A percentile compares a stretch with the other conserved stretches of the same genome.
These are phyloP conservation scores for Limonius californicus DNA, from an alignment of 1,140 invertebrate genomes.

Conservation along the genomic window DNA sequence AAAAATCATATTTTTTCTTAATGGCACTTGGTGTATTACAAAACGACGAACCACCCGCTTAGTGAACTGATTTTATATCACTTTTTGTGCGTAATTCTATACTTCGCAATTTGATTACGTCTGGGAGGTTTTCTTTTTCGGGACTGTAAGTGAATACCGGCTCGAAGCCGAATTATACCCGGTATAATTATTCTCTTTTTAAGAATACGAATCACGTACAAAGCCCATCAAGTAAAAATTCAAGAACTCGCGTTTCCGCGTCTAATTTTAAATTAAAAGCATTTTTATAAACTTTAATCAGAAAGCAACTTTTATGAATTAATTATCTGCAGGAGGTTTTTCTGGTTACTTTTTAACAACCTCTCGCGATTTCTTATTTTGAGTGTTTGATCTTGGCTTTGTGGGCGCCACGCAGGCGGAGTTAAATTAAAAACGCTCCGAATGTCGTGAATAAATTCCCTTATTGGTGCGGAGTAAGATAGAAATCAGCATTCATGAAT, in stretches of 20 bases:
- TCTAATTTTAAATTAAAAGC: slow-evolving; percentile 28
- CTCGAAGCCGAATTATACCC: background rate
- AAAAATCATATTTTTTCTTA: slow-evolving; percentile 26
- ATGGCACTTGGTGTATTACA: slow-evolving; percentile 17
- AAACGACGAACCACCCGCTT: background rate
- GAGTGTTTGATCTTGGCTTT: background rate
- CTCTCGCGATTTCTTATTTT: slow-evolving; percentile 13
- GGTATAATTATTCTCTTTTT: background rate
- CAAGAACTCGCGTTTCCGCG: slow-evolving; percentile 18
- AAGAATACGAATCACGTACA: slow-evolving; percentile 4
- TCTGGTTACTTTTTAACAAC: slow-evolving; percentile 2
- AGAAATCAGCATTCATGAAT: slow-evolving; percentile 23
- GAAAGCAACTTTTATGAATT: slow-evolving; percentile 24
- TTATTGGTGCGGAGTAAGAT: slow-evolving; percentile 23
- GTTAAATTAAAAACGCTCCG: slow-evolving; percentile 28
- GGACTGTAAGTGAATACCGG: background rate
- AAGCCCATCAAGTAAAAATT: slow-evolving; percentile 23
- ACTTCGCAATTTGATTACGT: no score
- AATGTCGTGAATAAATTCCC: slow-evolving; percentile 24
- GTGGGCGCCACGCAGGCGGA: slow-evolving; percentile 13
- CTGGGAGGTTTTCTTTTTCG: background rate
- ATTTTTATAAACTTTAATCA: slow-evolving; percentile 27
- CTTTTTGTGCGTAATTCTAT: background rate
- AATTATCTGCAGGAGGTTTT: slow-evolving; percentile 18
- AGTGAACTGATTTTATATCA: background rate